Evolutionary conservation across 2,113 vertebrate species (phyloP), one percentile per base, ranked within the genome.

Genomic region (Marmota flaviventris): DNA sequence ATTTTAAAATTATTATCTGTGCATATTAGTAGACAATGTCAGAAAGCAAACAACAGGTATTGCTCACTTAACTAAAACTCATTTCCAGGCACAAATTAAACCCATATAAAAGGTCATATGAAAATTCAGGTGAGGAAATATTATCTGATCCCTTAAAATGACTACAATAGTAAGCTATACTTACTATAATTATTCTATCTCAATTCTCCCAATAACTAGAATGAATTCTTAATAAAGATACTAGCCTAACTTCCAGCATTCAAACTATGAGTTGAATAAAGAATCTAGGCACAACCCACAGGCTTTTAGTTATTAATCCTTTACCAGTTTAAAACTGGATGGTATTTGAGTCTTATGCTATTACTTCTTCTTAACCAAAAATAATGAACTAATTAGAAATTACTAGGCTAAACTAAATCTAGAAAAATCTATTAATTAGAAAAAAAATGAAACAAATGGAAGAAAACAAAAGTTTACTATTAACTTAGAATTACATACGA

Each of bases 21-120:
- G 77, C 32, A 89, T 89, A 91, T 58, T 95, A 94, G 79, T 51
- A 92, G 88, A 94, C 63, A 91, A 81, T 34, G 78, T 58, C 13
- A 96, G 53, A 75, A 97, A 42, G 70, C 95, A 98, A 93, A 96
- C 82, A 95, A 91, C 83, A 98, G 93, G 89, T 94, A 98, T 96
- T 97, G 94, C 97, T 97, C 94, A 98, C 95, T 97, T 97, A 97
- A 97, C 58, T 97, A 97, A 96, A 97, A 87, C 75, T 95, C 84
- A 97, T 94, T 97, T 95, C 86, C 85, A 98, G 77, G 72, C 29
- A 93, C 29, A 90, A 72, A 95, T 42, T 84, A 91, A 45, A 77
- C 45, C 76, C 95, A 93, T 32, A 34, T 77, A 69, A 92, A 8
- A 83, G 39, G 18, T 73, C 32, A 81, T 12, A 94, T 63, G 77